Conservation (phyloP, 2,113 vertebrate species). For the Ciconia maguari region DNA sequence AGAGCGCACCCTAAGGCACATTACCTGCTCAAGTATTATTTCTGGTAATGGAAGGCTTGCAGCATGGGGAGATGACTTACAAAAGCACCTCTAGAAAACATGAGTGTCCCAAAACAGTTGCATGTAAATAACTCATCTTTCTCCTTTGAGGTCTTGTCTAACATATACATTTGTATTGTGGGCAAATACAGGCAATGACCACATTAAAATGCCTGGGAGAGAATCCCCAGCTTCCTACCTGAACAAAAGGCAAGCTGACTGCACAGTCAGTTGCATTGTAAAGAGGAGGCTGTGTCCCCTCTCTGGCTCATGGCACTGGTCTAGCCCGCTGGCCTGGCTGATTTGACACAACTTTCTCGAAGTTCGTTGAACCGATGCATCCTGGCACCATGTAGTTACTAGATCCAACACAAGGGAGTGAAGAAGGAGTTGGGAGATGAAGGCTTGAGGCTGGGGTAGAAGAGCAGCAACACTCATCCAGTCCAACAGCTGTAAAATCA, state of each 20-base stretch:
- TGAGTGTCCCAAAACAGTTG: neutral
- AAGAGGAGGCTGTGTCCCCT: neutral
- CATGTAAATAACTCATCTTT: neutral
- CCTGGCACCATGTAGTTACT: neutral
- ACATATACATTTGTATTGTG: neutral
- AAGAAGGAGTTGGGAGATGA: neutral
- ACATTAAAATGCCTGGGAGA: neutral
- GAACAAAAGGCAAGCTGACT: neutral
- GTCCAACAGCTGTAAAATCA: neutral
- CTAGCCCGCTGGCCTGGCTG: accelerated
- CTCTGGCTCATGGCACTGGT: neutral
- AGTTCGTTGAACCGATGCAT: neutral
- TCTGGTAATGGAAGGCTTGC: neutral
- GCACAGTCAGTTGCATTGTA: no score
- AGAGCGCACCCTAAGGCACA: neutral
- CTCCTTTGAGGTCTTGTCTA: neutral
- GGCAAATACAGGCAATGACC: neutral
- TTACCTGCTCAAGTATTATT: neutral
- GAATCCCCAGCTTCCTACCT: neutral
- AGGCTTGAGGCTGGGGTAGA: neutral
- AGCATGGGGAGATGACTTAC: neutral
- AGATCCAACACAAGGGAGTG: neutral
- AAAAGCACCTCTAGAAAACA: neutral
- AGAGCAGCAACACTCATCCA: neutral
- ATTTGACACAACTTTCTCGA: neutral